Evolutionary conservation across 2,888 invertebrate species (phyloP).

Genomic region (Lucinisca nassula): DNA sequence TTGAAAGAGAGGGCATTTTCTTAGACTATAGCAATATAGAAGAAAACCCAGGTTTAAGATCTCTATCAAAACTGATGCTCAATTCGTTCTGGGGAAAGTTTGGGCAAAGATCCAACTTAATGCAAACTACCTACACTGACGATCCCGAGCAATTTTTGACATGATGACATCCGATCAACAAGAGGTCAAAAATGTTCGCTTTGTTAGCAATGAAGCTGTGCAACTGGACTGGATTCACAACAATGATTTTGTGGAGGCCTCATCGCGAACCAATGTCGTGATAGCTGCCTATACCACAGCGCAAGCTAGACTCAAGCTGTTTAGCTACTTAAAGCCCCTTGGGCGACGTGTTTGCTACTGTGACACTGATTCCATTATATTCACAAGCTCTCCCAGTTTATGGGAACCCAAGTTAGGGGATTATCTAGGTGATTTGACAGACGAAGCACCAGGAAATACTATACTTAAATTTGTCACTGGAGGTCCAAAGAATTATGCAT

Average conservation of each 20-base stretch:
- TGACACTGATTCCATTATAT: not conserved
- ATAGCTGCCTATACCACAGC: not conserved
- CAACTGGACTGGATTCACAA: conserved; percentile 50
- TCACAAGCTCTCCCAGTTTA: not conserved
- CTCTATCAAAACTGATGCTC: conserved; percentile 59
- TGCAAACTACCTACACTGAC: conserved; percentile 29
- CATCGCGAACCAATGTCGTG: too few species aligned
- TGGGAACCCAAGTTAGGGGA: not conserved
- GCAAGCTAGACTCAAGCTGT: not conserved
- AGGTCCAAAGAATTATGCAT: not conserved
- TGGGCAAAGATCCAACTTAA: conserved; percentile 55
- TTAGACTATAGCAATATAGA: conserved; percentile 47
- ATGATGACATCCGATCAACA: conserved; percentile 49
- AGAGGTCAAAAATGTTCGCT: conserved; percentile 42
- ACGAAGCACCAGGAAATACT: not conserved
- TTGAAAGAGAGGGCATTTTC: conserved; percentile 48
- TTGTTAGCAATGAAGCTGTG: conserved; percentile 50
- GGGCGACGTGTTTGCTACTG: not conserved
- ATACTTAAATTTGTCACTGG: not conserved
- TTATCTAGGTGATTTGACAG: not conserved
- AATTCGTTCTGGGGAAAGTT: conserved; percentile 70
- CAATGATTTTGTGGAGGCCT: too few species aligned
- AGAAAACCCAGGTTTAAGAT: conserved; percentile 48
- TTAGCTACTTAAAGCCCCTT: not conserved
- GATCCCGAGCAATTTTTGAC: conserved; percentile 46